Conservation (phyloP, 1,140 invertebrate species). For the Druon quercuslanigerum region DNA sequence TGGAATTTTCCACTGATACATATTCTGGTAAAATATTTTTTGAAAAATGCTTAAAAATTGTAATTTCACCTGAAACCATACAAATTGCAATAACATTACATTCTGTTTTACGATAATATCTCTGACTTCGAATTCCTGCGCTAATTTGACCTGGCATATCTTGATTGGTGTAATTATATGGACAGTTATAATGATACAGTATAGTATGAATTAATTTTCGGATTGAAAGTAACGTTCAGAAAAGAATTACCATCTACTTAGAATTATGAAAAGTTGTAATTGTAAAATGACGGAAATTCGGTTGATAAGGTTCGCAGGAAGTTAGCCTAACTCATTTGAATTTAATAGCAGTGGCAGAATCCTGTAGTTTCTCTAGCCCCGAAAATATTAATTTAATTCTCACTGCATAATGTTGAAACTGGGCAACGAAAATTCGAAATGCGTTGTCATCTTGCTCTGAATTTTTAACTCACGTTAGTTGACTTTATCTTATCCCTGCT, state of each 20-base stretch:
- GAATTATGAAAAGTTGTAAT: not conserved
- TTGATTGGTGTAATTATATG: conserved; percentile 9
- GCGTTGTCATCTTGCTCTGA: too few species aligned
- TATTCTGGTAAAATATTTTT: too few species aligned
- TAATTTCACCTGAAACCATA: too few species aligned
- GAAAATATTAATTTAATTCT: not conserved
- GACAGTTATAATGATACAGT: not conserved
- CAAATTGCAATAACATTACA: too few species aligned
- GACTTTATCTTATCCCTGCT: too few species aligned
- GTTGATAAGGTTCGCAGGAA: conserved; percentile 8
- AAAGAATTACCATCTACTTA: not conserved
- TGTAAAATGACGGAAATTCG: conserved; percentile 17
- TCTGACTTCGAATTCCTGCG: too few species aligned
- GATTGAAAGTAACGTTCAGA: not conserved
- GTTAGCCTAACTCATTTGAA: conserved; percentile 27
- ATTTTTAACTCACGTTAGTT: too few species aligned
- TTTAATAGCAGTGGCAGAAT: conserved; percentile 19
- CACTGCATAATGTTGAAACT: not conserved
- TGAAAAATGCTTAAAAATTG: too few species aligned
- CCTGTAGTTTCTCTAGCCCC: not conserved
- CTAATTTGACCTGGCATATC: not conserved
- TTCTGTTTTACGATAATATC: too few species aligned
- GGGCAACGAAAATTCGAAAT: too few species aligned
- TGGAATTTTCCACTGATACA: too few species aligned
- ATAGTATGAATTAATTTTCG: not conserved